Conservation (phyloP, 2,797 vertebrate species). For the Chrosomus eos region DNA sequence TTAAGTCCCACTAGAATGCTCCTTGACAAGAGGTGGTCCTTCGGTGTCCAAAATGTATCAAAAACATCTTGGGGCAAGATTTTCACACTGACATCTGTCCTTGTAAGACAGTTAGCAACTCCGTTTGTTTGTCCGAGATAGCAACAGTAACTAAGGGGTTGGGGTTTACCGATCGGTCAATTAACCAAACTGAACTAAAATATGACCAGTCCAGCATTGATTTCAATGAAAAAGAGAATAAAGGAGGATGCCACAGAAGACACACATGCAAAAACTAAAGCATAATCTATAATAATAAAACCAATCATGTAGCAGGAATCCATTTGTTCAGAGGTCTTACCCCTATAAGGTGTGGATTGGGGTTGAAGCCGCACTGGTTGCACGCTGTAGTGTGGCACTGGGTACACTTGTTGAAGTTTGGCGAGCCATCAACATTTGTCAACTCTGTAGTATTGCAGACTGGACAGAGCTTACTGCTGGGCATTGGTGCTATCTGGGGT, state of each 20-base stretch:
- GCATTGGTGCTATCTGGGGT: slow-evolving; percentile 96
- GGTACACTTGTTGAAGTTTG: slow-evolving; percentile 96
- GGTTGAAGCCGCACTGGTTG: slow-evolving; percentile 99
- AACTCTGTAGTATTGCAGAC: slow-evolving; percentile 97
- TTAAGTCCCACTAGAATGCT: too few species aligned
- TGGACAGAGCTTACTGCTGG: slow-evolving; percentile 94
- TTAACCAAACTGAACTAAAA: background rate
- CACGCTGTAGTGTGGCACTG: slow-evolving; percentile 95
- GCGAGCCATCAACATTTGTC: slow-evolving; percentile 85
- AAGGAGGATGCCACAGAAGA: background rate
- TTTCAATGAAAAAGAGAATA: background rate
- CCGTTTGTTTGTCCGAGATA: too few species aligned
- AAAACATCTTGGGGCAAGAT: too few species aligned
- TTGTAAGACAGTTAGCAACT: too few species aligned
- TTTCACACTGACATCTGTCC: too few species aligned
- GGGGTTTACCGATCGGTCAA: background rate
- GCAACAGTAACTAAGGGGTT: too few species aligned
- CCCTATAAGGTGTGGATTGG: slow-evolving; percentile 95
- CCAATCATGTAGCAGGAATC: background rate
- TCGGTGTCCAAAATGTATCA: too few species aligned
- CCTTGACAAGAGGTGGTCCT: too few species aligned
- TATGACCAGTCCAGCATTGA: background rate
- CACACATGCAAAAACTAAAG: background rate
- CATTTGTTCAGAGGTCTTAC: slow-evolving; percentile 67
- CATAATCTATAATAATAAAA: background rate